Evolutionary conservation across 2,797 vertebrate species (phyloP).

Genomic region (Siniperca undulata): DNA sequence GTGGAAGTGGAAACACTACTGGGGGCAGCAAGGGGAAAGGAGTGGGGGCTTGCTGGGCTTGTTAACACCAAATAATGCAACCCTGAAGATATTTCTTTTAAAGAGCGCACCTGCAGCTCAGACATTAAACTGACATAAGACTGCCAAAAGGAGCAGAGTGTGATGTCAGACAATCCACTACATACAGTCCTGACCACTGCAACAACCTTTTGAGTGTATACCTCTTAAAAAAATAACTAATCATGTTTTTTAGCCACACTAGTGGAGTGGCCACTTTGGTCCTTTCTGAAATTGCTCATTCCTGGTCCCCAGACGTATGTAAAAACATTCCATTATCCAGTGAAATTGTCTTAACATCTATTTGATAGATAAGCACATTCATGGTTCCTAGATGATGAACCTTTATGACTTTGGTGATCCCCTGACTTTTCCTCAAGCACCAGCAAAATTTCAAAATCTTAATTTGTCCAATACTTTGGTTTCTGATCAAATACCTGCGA

Average conservation of each 20-base stretch:
- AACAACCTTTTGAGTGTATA: not conserved
- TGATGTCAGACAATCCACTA: not conserved
- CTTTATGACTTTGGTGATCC: not conserved
- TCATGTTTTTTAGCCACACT: not conserved
- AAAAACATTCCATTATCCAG: not conserved
- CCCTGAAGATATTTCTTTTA: constrained; percentile 40
- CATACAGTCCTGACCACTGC: not conserved
- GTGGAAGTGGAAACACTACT: constrained; percentile 28
- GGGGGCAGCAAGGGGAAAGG: constrained; percentile 18
- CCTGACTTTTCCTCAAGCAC: not conserved
- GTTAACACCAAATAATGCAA: constrained; percentile 45
- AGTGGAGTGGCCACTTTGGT: not conserved
- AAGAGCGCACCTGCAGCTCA: constrained; percentile 45
- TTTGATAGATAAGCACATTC: not conserved
- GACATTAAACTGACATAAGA: constrained; percentile 18
- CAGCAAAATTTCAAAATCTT: no score
- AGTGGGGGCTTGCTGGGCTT: constrained; percentile 26
- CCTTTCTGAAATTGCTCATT: not conserved
- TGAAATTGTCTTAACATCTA: not conserved
- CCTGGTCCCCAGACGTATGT: not conserved
- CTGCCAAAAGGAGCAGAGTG: not conserved
- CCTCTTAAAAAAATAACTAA: not conserved
- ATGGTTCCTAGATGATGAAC: not conserved
- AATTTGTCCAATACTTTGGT: not conserved
- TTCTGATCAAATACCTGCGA: not conserved